Conservation (phyloP, 2,113 vertebrate genomes). For the Larimichthys crocea region DNA sequence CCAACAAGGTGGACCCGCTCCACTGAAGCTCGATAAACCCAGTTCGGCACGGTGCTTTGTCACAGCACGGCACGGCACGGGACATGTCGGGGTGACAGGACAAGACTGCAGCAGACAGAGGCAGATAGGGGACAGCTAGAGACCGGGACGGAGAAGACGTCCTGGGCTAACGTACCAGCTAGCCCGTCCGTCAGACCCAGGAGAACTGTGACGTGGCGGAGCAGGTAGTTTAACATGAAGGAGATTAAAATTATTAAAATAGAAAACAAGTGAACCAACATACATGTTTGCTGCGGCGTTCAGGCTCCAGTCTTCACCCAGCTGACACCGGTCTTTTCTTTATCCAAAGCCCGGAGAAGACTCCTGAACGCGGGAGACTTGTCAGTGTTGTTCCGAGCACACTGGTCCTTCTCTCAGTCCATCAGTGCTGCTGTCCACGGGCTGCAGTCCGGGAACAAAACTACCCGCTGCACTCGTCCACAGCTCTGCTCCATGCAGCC, state of each 20-base stretch:
- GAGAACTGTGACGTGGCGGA: not conserved
- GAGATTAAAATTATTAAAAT: not conserved
- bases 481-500: constrained; percentile 12
- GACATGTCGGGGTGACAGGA: not conserved
- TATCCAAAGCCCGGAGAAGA: not conserved
- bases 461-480: not conserved
- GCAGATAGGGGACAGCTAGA: not conserved
- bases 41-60: too few relatives aligned
- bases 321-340: constrained; percentile 20
- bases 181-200: not conserved
- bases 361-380: too few relatives aligned
- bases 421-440: not conserved
- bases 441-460: not conserved
- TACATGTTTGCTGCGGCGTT: constrained; percentile 48
- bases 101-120: constrained; percentile 4
- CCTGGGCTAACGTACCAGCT: not conserved
- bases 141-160: not conserved
- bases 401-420: constrained; percentile 7
- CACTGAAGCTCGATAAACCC: too few relatives aligned
- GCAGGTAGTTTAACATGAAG: not conserved
- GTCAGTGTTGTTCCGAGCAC: not conserved
- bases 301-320: constrained; percentile 29
- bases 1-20: too few relatives aligned
- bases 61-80: too few relatives aligned
- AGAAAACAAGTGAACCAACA: not conserved